These are phyloP conservation scores for Anguilla anguilla DNA, from an alignment of 2,797 vertebrate species.

Conservation along the genomic window DNA sequence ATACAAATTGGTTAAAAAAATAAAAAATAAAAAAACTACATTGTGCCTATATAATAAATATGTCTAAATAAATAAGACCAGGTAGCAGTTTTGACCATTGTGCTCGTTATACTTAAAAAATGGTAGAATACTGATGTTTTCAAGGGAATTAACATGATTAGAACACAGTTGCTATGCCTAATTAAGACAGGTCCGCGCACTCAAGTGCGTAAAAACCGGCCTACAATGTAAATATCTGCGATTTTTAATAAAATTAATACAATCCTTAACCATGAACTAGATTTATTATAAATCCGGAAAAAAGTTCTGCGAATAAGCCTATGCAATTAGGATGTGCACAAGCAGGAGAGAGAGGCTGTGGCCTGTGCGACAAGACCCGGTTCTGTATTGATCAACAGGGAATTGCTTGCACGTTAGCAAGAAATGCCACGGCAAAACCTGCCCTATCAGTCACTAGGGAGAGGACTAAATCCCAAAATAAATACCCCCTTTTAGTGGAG, in stretches of 20 bases:
- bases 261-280: not conserved
- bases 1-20: not conserved
- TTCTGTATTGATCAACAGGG: conserved; percentile 17
- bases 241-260: not conserved
- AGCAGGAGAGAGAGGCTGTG: not conserved
- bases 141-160: not conserved
- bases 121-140: not conserved
- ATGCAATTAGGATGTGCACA: not conserved
- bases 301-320: not conserved
- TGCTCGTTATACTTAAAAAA: not conserved
- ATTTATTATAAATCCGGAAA: not conserved
- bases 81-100: not conserved
- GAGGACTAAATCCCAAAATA: conserved; percentile 69
- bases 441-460: conserved; percentile 50
- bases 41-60: not conserved
- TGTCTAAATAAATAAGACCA: not conserved
- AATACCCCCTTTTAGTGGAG: conserved; percentile 62
- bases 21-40: too few relatives aligned
- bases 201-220: not conserved
- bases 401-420: conserved; percentile 17
- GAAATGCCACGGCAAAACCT: conserved; percentile 30
- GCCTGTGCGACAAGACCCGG: too few relatives aligned
- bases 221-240: not conserved
- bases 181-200: not conserved
- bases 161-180: not conserved